phyloP scores from a whole-genome alignment of 64 coral and sea anemone species.

The Montipora capricornis region DNA sequence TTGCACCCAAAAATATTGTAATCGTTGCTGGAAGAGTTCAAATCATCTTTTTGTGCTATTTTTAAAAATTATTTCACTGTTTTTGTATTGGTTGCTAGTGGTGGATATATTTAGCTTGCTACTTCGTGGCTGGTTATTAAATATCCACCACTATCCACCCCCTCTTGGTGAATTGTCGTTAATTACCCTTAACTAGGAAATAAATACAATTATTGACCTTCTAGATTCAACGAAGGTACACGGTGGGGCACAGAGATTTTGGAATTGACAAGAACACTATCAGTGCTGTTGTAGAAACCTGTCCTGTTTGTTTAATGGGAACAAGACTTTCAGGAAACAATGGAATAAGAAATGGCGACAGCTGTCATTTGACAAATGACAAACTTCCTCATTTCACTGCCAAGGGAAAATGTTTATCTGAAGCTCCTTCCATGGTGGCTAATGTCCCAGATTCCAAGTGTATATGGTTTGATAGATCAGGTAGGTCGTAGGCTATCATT shows the following conservation, averaged over 20 bases:
- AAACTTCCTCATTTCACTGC: neutral
- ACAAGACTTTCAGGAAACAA: neutral
- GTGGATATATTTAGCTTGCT: too few relatives aligned
- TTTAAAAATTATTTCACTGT: too few relatives aligned
- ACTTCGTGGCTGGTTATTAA: too few relatives aligned
- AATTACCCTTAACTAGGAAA: neutral
- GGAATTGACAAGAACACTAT: constrained; percentile 76
- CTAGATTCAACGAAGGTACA: constrained; percentile 85
- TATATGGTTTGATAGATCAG: constrained; percentile 95
- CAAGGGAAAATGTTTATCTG: constrained; percentile 40
- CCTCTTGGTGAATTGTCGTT: too few relatives aligned
- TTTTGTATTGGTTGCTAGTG: too few relatives aligned
- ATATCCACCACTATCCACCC: too few relatives aligned
- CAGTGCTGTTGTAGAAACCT: constrained; percentile 83
- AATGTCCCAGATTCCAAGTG: constrained; percentile 83
- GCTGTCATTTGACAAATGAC: neutral
- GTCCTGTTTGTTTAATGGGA: constrained; percentile 74
- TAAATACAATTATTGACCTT: neutral
- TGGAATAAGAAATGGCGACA: constrained; percentile 40
- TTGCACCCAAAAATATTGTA: too few relatives aligned
- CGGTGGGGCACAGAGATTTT: constrained; percentile 80
- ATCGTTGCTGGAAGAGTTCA: too few relatives aligned
- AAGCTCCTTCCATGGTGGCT: constrained; percentile 86
- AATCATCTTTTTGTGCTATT: too few relatives aligned
- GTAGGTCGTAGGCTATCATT: constrained; percentile 9